Base-by-base conservation (phyloP, 2,888 invertebrate species). In the Pandemis corylana region DNA sequence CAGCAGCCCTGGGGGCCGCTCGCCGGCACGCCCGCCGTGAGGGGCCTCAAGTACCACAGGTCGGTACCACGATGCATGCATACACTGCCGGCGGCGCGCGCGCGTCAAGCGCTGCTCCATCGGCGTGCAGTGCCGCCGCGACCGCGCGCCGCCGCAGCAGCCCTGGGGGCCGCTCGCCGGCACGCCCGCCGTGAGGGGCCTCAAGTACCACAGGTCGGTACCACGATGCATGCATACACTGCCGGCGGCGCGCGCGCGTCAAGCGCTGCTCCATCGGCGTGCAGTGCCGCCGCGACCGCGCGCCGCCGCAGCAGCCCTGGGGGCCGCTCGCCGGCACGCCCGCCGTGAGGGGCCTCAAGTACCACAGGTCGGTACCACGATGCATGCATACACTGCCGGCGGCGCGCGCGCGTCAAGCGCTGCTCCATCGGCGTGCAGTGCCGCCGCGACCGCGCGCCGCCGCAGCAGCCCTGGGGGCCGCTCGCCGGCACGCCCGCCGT, bases 351-450 rank as follows among this genome's bases (percentile, higher is more conserved):
- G 91, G 88, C 42, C 89, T 94, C 51, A 95, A 94, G 80, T 94
- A 94, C 79, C 93, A 94, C 70, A 89, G 94, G 94, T n/a, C n/a
- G n/a, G n/a, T n/a, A n/a, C n/a, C n/a, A n/a, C n/a, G n/a, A n/a
- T n/a, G n/a, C n/a, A n/a, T n/a, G n/a, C n/a, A n/a, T n/a, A n/a
- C n/a, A n/a, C n/a, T n/a, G n/a, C n/a, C n/a, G n/a, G n/a, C n/a
- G 96, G 68, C 95, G 97, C 28, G 96, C 96, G 28, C 96, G 97
- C 83, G 95, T 96, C 56, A 96, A 97, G 81, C 95, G 96, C 3
- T 95, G 95, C 75, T 96, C 96, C 80, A 96, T 97, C 76, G 97
- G 97, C 15, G 96, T 97, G 46, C 97, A 97, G 89, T 97, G 96
- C 81, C 92, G 95, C 49, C 90, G 96, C 12, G 96, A 96, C 83